Evolutionary conservation across 2,113 vertebrate genomes (phyloP).

Genomic region (Eolophus roseicapilla): DNA sequence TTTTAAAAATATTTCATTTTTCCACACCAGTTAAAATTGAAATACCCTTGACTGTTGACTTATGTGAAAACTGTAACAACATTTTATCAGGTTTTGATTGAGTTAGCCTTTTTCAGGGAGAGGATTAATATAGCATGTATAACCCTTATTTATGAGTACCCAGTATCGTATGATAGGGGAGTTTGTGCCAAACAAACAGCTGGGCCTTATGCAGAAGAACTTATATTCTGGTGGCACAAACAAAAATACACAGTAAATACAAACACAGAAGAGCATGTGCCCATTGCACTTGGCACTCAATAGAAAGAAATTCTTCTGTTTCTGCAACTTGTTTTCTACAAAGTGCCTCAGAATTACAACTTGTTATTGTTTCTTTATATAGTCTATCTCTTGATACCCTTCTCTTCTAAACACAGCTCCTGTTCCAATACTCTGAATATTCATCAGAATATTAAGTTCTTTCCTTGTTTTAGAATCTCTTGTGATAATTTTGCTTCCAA

Average conservation of each 20-base stretch:
- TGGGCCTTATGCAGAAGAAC: background rate
- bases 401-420: background rate
- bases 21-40: background rate
- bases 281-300: background rate
- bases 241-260: background rate
- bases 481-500: background rate
- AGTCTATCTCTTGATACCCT: background rate
- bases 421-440: background rate
- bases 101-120: background rate
- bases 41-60: background rate
- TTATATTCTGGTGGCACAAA: background rate
- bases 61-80: background rate
- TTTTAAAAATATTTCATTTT: background rate
- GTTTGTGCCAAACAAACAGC: conserved; percentile 6
- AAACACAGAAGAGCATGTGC: conserved; percentile 2
- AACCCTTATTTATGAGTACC: background rate
- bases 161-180: background rate
- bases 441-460: background rate
- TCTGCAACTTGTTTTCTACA: background rate
- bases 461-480: background rate
- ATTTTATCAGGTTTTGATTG: conserved; percentile 23
- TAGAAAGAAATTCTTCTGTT: background rate
- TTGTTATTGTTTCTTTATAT: background rate
- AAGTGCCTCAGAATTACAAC: background rate
- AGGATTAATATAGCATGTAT: background rate